Conservation (phyloP, 2,888 invertebrate genomes). For the Odontocerum albicorne region DNA sequence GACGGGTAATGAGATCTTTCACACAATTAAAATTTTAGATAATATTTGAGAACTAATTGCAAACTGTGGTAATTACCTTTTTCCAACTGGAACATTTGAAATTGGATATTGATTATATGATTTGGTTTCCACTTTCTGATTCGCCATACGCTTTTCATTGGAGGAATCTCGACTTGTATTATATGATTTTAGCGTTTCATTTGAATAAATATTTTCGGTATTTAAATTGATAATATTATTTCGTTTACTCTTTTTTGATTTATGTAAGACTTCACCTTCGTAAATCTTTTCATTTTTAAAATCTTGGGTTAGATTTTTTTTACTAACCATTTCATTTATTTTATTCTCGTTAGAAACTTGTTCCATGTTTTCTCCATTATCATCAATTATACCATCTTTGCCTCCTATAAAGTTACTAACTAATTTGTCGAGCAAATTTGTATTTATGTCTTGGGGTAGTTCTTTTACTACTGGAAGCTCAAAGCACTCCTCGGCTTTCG, state of each 20-base stretch:
- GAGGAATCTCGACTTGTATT: background rate
- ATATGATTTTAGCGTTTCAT: background rate
- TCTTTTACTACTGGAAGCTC: conserved; percentile 64
- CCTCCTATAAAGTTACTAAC: conserved; percentile 37
- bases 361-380: conserved; percentile 36
- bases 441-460: conserved; percentile 51
- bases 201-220: background rate
- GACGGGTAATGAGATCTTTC: too few relatives aligned
- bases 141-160: background rate
- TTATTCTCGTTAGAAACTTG: conserved; percentile 39
- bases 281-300: conserved; percentile 32
- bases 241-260: conserved; percentile 25
- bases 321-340: conserved; percentile 45
- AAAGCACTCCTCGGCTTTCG: conserved; percentile 74
- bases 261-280: conserved; percentile 26
- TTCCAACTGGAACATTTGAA: too few relatives aligned
- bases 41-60: too few relatives aligned
- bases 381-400: conserved; percentile 39
- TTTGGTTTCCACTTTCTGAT: background rate
- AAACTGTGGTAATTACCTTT: too few relatives aligned
- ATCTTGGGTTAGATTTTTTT: conserved; percentile 11
- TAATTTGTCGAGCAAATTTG: conserved; percentile 51
- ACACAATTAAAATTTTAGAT: too few relatives aligned
- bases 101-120: conserved; percentile 3
- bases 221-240: conserved; percentile 15